phyloP scores from a whole-genome alignment of 2,888 invertebrate species.

The Rhopalosiphum nymphaeae region DNA sequence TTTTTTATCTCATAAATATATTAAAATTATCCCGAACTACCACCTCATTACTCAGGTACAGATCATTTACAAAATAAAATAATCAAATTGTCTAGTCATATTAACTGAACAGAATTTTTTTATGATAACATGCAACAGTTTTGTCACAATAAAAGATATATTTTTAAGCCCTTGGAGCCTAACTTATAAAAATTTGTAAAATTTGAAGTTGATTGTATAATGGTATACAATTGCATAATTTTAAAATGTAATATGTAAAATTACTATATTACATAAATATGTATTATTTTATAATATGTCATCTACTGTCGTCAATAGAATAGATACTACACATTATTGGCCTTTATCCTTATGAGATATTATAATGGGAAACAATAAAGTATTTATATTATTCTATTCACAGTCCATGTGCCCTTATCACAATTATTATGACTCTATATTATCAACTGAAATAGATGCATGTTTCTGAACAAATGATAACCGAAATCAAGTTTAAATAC shows the following conservation, averaged over 20 bases:
- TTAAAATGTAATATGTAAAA: neutral
- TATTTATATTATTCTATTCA: neutral
- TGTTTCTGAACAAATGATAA: neutral
- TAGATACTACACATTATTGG: neutral
- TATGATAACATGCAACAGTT: no score
- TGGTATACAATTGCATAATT: neutral
- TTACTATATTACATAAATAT: neutral
- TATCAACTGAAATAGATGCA: neutral
- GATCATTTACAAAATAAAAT: neutral
- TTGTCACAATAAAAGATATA: neutral
- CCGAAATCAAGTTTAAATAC: neutral
- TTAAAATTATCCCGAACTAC: neutral
- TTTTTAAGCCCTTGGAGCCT: neutral
- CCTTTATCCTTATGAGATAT: neutral
- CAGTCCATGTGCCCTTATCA: neutral
- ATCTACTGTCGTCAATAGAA: neutral
- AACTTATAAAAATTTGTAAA: neutral
- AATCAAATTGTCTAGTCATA: neutral
- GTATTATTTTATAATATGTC: neutral
- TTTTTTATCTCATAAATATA: neutral
- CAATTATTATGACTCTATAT: neutral
- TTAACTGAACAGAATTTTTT: no score
- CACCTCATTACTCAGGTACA: neutral
- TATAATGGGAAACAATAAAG: neutral
- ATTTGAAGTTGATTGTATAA: neutral